Base-by-base conservation (phyloP, 2,888 invertebrate species). In the Stenichneumon culpator region DNA sequence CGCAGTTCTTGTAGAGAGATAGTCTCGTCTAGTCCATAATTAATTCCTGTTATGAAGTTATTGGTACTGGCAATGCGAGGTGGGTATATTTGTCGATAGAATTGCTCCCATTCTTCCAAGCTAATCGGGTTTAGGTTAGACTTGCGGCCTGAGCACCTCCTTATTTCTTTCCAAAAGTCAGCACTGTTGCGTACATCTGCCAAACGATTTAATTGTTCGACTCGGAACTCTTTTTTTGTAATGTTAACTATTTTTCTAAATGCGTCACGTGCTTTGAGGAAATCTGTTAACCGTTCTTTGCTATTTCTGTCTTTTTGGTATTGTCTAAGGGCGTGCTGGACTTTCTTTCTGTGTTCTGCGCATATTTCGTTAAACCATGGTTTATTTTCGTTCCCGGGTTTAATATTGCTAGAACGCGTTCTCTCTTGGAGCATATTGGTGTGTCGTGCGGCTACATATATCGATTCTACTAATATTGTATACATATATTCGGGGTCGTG, bases 161-260 rank as follows among this genome's bases (percentile, higher is more conserved):
- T 68, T 68, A 47, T 39, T 25, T n/a, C 44, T 47, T 68, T 39
- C 68, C 68, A 68, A 11, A 68, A 68, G n/a, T 54, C 25, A 9
- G 39, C 22, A 14, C 68, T 68, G 11, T 68, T 47, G 3, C 19
- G n/a, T 0, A 68, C 68, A 19, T 68, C 22, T 19, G 68, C 68
- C 22, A 68, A 19, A 9, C 68, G 39, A 68, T 47, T 47, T 22
- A 68, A 25, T 25, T 68, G 54, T 54, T 54, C 54, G n/a, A 54
- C 54, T 54, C 54, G 5, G 22, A 44, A 68, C 39, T 25, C 14
- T 47, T 68, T 22, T 68, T 68, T 68, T 6, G 3, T 39, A 1
- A 19, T 39, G 5, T 25, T 47, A 5, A 47, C 39, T 39, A 19
- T 68, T 68, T 68, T 68, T 19, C 68, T 68, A 22, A 44, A 68